Conservation (phyloP, 2,888 invertebrate species). For the Drosophila kuntzei region DNA sequence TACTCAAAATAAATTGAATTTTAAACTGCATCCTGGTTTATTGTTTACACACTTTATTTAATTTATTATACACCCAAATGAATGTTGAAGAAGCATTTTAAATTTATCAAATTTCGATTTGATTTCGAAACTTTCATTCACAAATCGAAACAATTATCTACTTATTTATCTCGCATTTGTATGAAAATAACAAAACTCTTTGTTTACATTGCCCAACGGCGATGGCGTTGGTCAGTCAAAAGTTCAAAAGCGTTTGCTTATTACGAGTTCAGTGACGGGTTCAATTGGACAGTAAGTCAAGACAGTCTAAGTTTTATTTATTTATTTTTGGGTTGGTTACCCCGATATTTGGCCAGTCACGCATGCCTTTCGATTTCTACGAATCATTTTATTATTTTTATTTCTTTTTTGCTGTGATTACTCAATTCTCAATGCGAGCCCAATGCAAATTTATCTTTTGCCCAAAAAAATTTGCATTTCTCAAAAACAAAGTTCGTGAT, state of each 20-base stretch:
- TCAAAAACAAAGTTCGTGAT: slow-evolving; percentile 68
- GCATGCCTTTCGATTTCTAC: slow-evolving; percentile 74
- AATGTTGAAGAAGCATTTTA: slow-evolving; percentile 17
- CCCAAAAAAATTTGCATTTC: slow-evolving; percentile 70
- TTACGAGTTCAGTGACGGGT: slow-evolving; percentile 52
- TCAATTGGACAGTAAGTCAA: slow-evolving; percentile 48
- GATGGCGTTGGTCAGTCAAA: slow-evolving; percentile 37
- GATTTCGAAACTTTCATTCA: slow-evolving; percentile 36
- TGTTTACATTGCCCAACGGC: slow-evolving; percentile 39
- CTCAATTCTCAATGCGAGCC: slow-evolving; percentile 65
- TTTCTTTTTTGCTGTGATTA: slow-evolving; percentile 45
- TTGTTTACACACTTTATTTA: slow-evolving; percentile 14
- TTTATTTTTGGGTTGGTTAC: slow-evolving; percentile 34
- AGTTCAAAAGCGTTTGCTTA: slow-evolving; percentile 42
- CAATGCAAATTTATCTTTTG: slow-evolving; percentile 73
- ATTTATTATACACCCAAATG: neutral
- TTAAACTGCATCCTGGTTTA: slow-evolving; percentile 17
- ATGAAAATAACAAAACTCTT: slow-evolving; percentile 26
- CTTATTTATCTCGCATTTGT: slow-evolving; percentile 21
- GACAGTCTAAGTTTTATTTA: slow-evolving; percentile 9
- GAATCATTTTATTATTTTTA: slow-evolving; percentile 44
- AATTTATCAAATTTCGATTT: slow-evolving; percentile 2
- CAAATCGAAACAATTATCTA: slow-evolving; percentile 32
- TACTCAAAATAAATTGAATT: neutral
- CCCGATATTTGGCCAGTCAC: slow-evolving; percentile 60